Conservation (phyloP, 2,797 vertebrate genomes). For the Fistularia tabacaria region DNA sequence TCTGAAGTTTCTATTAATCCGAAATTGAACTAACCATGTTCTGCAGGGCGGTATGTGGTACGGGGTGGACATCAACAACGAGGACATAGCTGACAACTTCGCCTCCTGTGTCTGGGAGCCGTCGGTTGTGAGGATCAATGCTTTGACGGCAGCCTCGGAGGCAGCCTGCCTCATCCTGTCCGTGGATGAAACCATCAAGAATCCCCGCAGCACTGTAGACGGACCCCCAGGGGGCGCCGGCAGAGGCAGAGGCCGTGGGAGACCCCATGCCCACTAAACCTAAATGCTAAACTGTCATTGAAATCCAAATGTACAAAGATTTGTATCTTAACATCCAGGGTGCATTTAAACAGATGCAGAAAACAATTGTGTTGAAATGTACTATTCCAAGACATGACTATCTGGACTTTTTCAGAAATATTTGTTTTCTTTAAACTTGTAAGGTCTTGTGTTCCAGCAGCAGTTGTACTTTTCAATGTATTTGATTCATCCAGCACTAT, state of each 20-base stretch:
- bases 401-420: neutral
- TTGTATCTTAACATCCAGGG: too few relatives aligned
- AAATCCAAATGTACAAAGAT: slow-evolving; percentile 28
- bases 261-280: slow-evolving; percentile 78
- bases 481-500: neutral
- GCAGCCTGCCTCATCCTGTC: slow-evolving; percentile 95
- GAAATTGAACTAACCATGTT: neutral
- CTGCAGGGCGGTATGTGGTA: slow-evolving; percentile 90
- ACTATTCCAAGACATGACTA: too few relatives aligned
- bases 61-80: slow-evolving; percentile 92
- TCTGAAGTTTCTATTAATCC: neutral
- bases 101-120: slow-evolving; percentile 92
- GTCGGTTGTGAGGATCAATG: slow-evolving; percentile 88
- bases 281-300: slow-evolving; percentile 16
- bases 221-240: slow-evolving; percentile 62
- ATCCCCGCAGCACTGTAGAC: slow-evolving; percentile 83
- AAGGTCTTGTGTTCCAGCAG: neutral
- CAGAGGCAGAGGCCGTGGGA: slow-evolving; percentile 80
- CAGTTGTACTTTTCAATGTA: slow-evolving; percentile 4
- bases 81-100: slow-evolving; percentile 95
- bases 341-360: too few relatives aligned
- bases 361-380: too few relatives aligned
- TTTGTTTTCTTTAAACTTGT: neutral
- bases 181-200: slow-evolving; percentile 95
- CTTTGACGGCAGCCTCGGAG: slow-evolving; percentile 90